phyloP scores from a whole-genome alignment of 2,797 vertebrate species.

The Acanthis flammea region DNA sequence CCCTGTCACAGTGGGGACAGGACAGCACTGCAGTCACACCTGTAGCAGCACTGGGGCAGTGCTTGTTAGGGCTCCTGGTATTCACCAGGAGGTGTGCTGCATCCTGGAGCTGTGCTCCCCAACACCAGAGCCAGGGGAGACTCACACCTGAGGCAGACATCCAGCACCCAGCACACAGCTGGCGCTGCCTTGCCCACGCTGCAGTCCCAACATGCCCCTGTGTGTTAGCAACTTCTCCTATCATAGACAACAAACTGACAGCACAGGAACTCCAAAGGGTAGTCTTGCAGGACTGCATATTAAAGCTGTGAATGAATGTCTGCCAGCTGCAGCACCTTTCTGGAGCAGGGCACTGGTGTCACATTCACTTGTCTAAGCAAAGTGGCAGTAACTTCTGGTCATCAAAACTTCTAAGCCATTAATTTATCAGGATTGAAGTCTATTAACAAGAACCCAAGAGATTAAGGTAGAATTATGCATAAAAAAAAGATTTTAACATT shows the following conservation, averaged over 20 bases:
- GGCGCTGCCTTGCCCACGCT: background rate
- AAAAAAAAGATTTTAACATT: background rate
- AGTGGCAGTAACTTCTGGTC: background rate
- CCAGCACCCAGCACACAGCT: accelerated
- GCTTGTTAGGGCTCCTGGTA: accelerated
- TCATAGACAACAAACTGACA: background rate
- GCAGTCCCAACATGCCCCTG: accelerated
- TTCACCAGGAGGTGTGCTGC: background rate
- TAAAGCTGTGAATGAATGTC: background rate
- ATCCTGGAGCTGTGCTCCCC: background rate
- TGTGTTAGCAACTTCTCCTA: background rate
- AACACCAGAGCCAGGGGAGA: background rate
- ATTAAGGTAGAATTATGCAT: background rate
- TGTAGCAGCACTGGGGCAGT: too few species aligned
- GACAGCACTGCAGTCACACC: background rate
- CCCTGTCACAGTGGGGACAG: background rate
- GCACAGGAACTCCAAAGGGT: accelerated
- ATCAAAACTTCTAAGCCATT: background rate
- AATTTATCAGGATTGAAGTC: background rate
- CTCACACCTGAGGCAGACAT: background rate
- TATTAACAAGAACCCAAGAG: background rate
- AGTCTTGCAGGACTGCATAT: background rate
- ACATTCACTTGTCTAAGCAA: background rate
- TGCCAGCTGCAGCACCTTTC: background rate
- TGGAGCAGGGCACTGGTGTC: background rate